Evolutionary conservation across 2,888 invertebrate genomes (phyloP).

Genomic region (Schizotus pectinicornis): DNA sequence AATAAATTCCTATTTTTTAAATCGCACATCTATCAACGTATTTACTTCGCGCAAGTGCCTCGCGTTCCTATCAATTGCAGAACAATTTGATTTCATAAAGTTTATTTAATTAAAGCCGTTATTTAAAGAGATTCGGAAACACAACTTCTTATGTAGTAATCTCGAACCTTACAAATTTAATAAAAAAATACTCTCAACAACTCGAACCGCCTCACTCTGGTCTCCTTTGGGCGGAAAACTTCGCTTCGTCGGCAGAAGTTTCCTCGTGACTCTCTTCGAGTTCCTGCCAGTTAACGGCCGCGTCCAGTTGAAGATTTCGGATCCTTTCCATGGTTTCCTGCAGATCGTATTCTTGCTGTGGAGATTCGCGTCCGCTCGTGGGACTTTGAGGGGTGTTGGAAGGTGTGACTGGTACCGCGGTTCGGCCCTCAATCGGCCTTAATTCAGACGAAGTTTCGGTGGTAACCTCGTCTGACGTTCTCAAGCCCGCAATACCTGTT

Average conservation of each 20-base stretch:
- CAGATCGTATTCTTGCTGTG: conserved; percentile 42
- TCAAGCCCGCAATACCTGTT: conserved; percentile 47
- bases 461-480: conserved; percentile 35
- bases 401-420: conserved; percentile 46
- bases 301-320: conserved; percentile 41
- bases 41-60: not conserved
- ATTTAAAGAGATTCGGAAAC: too few relatives aligned
- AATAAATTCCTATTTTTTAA: conserved; percentile 23
- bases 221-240: too few relatives aligned
- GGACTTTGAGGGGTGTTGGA: conserved; percentile 52
- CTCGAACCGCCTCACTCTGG: too few relatives aligned
- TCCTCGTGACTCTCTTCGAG: not conserved
- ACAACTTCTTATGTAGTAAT: too few relatives aligned
- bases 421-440: conserved; percentile 37
- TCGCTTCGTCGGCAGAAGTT: not conserved
- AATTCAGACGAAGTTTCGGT: conserved; percentile 8
- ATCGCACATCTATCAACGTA: not conserved
- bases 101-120: too few relatives aligned
- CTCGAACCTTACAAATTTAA: too few relatives aligned
- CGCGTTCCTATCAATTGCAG: too few relatives aligned
- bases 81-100: too few relatives aligned
- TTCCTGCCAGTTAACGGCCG: conserved; percentile 3
- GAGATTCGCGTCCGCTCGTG: conserved; percentile 49
- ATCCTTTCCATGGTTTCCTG: conserved; percentile 48
- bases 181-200: too few relatives aligned